A percentile compares a stretch with the other conserved stretches of the same genome.
Conservation (phyloP, 2,113 vertebrate species). For the Alces alces region DNA sequence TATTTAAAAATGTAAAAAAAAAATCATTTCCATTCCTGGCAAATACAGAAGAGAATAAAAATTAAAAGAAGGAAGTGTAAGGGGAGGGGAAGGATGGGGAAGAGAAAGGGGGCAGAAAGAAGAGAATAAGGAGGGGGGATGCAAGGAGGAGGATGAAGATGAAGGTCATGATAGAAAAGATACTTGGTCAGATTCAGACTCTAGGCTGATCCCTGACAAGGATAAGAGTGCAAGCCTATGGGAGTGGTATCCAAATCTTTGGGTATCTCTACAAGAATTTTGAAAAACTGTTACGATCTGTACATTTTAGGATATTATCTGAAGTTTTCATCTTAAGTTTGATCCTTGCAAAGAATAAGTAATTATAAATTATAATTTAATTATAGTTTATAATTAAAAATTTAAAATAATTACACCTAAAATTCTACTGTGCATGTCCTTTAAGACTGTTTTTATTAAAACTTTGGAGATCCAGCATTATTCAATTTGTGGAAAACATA, state of each 20-base stretch:
- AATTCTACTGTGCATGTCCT: background rate
- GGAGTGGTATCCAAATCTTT: background rate
- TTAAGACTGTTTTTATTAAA: background rate
- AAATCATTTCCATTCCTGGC: background rate
- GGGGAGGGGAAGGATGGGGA: background rate
- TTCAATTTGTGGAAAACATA: background rate
- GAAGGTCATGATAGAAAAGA: background rate
- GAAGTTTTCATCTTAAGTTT: background rate
- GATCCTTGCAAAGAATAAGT: background rate
- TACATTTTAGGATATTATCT: background rate
- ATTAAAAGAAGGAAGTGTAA: background rate
- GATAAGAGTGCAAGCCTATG: background rate
- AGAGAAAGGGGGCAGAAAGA: background rate
- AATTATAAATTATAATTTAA: background rate
- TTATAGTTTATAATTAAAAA: background rate
- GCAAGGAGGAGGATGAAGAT: background rate
- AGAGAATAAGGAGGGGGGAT: background rate
- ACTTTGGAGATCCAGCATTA: background rate
- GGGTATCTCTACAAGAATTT: background rate
- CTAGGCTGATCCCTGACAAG: background rate
- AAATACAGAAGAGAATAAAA: background rate
- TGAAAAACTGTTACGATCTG: background rate
- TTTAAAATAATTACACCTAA: background rate
- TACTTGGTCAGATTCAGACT: background rate
- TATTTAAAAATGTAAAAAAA: background rate